Base-by-base conservation (phyloP, 2,888 invertebrate genomes). In the Bombylius major region DNA sequence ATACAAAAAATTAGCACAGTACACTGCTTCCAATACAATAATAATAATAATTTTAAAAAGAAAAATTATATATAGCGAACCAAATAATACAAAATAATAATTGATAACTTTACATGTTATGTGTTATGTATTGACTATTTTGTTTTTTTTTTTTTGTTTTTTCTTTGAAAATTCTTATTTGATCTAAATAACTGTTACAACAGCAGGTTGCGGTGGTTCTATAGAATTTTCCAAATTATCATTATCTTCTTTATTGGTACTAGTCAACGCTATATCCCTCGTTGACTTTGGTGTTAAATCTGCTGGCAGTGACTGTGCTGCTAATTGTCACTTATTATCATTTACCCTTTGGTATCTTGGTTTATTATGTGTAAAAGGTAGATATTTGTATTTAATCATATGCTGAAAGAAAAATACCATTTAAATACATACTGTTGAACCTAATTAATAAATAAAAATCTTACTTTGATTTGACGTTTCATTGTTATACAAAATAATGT, bases 381-480 rank as follows among this genome's bases (percentile, higher is more conserved):
- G 79, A 78, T 99, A 99, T 76, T 91, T 87, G 77, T 98, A 99
- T 78, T 93, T 96, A 71, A 99, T 89, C 99, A 99, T 99, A 80
- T 99, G 99, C 95, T 96, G 82, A 54, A 57, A 56, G 36, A 51
- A 55, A 14, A 11, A 45, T 47, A 47, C 32, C 33, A 46, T 31
- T n/a, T 9, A n/a, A 46, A 50, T 50, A 33, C 3, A 13, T 34
- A 31, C 31, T 34, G 14, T 46, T 34, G 42, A 49, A 13, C 5
- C 4, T 47, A 48, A 44, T 39, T 33, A 9, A n/a, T 49, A 50
- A 45, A 32, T 13, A 47, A 56, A 45, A 39, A 55, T 49, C 57
- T 81, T 76, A 96, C 96, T 87, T 89, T 97, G 69, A 99, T 99
- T 81, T 99, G 99, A 69, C 97, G 84, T 78, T 98, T 99, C 98